Evolutionary conservation across 2,113 vertebrate genomes (phyloP), one percentile per base, ranked within the genome.

Genomic region (Gasterosteus aculeatus): DNA sequence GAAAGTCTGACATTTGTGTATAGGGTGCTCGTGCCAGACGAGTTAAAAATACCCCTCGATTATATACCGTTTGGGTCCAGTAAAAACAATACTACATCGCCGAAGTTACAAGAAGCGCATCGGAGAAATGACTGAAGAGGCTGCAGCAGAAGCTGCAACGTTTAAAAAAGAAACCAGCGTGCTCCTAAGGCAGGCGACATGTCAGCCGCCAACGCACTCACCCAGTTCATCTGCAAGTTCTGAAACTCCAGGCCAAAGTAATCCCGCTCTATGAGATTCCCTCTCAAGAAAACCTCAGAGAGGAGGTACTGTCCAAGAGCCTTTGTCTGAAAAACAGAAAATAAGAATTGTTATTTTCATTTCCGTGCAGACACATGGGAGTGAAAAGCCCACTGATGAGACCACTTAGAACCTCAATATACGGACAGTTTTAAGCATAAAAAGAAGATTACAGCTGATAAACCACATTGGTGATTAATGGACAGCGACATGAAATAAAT

Each of bases 201-300:
- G 33, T 35, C 33, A 35, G 33, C 3, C 2, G 33, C 33, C 33
- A 35, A 35, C 33, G 5, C 33, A 35, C 97, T 0, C 94, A 99
- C 98, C 98, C 97, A 98, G 70, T 88, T 95, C 72, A 96, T 94
- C 82, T 95, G 96, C 77, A 91, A 85, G 69, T 96, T 97, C 86
- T 97, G 96, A 86, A 97, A 98, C 92, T 99, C 97, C 49, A 99
- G 92, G 66, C 98, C 97, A 82, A 99, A 99, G 92, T 99, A 99
- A 93, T 99, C 98, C 0, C 94, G 95, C 83, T 99, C 98, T 9
- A 96, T 94, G 90, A 99, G 93, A 90, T 98, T 99, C 85, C 96
- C 90, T 82, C 92, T 95, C 83, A 89, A 92, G 94, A 95, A 98
- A 87, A 97, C 94, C 26, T 96, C 94, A 10, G 91, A 89, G 87